Base-by-base conservation (phyloP, 2,888 invertebrate genomes). In the Nomada fabriciana region DNA sequence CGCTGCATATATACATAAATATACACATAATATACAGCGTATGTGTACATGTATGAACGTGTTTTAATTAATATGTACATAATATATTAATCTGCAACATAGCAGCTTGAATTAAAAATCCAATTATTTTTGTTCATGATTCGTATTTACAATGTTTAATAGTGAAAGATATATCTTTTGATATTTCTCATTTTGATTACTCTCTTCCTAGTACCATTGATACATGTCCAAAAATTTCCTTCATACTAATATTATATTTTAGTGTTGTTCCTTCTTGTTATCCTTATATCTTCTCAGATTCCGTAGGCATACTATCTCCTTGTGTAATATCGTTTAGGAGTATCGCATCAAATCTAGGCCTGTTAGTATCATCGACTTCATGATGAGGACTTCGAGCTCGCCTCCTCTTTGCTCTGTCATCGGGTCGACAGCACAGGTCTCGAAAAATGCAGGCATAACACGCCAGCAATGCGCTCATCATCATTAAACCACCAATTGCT, bases 361-460 rank as follows among this genome's bases (percentile, higher is more conserved):
- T 88, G 25, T 86, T 87, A 50, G 85, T 76, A 68, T 90, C 90
- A 20, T 87, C 89, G 2, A 89, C 88, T 93, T 93, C 89, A 92
- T 91, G 65, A 11, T 70, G 90, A 93, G 89, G 92, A 89, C 18
- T 94, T 93, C 80, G 94, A 86, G 88, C 82, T 76, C 83, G 94
- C 91, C 89, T 95, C 94, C 86, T 94, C 93, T n/a, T 95, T 91
- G 36, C 94, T 94, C 85, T 90, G 59, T 68, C 95, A 23, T 84
- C 89, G 0, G 82, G 78, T 57, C 91, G 95, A 83, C 96, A 96
- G 90, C 96, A 96, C 5, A 96, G 94, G 85, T 96, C 94, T 71
- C 95, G 94, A 80, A 96, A 95, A 20, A 96, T 96, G 89, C 96
- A 96, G 9, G 95, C 95, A 92, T 96, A 96, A 91, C 96, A 96